A percentile compares a stretch with the other conserved stretches of the same genome.
These are phyloP conservation scores for Carterocephalus palaemon DNA, from an alignment of 2,888 invertebrate species.

Conservation along the genomic window DNA sequence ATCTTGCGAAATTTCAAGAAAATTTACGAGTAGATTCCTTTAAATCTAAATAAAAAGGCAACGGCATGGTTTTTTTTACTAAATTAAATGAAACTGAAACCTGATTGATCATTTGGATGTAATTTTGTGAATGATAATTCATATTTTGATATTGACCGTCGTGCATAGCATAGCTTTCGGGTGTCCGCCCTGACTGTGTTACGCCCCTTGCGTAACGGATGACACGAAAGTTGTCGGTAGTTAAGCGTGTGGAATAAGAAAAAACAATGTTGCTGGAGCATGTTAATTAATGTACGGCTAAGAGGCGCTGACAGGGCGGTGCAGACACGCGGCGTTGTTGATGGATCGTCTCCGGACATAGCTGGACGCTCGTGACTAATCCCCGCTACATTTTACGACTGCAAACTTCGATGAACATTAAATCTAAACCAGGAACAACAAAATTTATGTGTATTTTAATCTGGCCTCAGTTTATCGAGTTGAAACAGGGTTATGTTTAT, in stretches of 20 bases:
- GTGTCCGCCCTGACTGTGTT: no score
- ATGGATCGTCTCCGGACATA: conserved; percentile 49
- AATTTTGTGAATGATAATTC: neutral
- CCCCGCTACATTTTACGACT: conserved; percentile 46
- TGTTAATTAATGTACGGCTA: conserved; percentile 56
- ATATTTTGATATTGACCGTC: no score
- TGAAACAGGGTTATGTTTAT: conserved; percentile 29
- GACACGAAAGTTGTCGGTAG: conserved; percentile 7
- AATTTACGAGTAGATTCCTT: no score
- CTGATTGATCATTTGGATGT: neutral
- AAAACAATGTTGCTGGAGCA: conserved; percentile 16
- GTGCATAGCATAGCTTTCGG: no score
- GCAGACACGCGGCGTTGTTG: conserved; percentile 43
- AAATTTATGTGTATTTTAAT: conserved; percentile 35
- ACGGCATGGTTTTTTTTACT: no score
- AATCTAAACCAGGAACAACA: conserved; percentile 47
- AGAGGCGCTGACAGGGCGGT: conserved; percentile 53
- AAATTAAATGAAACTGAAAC: no score
- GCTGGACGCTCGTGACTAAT: conserved; percentile 50
- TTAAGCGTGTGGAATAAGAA: conserved; percentile 7
- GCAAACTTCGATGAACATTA: conserved; percentile 54
- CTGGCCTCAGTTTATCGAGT: conserved; percentile 27
- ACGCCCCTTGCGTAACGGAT: conserved; percentile 20
- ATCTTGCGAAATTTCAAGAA: conserved; percentile 53
- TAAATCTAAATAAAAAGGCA: no score